Evolutionary conservation across 37 sponge, comb jelly and placozoan species (phyloP).

Genomic region (Ephydatia muelleri): DNA sequence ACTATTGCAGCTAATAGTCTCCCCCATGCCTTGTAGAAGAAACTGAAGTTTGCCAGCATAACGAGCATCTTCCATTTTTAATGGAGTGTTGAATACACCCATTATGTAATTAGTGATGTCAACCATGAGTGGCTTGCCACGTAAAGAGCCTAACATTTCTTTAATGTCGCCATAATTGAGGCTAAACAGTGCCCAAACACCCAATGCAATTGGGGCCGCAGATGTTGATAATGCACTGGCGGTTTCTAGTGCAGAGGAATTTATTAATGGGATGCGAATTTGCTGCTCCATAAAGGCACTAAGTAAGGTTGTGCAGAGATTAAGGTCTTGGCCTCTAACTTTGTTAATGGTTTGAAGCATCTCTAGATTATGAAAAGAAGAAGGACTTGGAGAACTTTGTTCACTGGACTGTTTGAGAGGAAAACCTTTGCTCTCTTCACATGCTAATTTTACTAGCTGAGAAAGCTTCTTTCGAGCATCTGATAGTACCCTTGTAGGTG

Average conservation of each 20-base stretch:
- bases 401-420: background rate
- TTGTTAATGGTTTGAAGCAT: conserved; percentile 40
- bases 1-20: conserved; percentile 56
- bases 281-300: conserved; percentile 74
- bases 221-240: conserved; percentile 40
- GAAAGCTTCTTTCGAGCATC: conserved; percentile 27
- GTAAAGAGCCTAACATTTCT: conserved; percentile 12
- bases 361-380: conserved; percentile 30
- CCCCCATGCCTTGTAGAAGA: conserved; percentile 37
- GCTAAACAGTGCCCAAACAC: conserved; percentile 65
- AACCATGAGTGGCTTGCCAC: conserved; percentile 24
- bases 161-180: conserved; percentile 33
- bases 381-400: background rate
- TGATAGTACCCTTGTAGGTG: background rate
- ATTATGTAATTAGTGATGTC: conserved; percentile 46
- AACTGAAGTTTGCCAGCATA: conserved; percentile 70
- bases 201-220: conserved; percentile 43
- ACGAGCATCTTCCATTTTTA: background rate
- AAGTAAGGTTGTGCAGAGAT: conserved; percentile 41
- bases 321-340: conserved; percentile 11
- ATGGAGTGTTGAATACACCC: conserved; percentile 18
- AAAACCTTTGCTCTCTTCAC: too few species aligned
- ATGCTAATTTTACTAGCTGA: conserved; percentile 3
- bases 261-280: conserved; percentile 57
- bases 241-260: conserved; percentile 32